These are phyloP conservation scores for Chymomyza costata DNA, from an alignment of 1,140 invertebrate species.

Conservation along the genomic window DNA sequence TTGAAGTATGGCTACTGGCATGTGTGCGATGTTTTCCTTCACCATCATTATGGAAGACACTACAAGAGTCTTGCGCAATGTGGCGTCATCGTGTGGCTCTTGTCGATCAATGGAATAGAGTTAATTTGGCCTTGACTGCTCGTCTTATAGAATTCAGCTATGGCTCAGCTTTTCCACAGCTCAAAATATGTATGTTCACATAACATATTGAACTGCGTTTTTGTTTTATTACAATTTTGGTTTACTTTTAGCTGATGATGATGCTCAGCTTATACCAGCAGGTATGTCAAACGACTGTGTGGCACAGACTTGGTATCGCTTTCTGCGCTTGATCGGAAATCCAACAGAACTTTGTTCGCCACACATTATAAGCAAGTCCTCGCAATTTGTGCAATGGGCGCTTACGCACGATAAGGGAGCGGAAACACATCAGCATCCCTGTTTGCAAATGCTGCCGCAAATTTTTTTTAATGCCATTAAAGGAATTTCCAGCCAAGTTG, in stretches of 20 bases:
- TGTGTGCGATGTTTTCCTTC: constrained; percentile 92
- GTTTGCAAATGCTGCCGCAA: constrained; percentile 87
- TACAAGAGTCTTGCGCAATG: constrained; percentile 92
- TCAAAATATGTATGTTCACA: constrained; percentile 84
- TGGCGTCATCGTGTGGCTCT: constrained; percentile 95
- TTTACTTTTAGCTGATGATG: constrained; percentile 85
- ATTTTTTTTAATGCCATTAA: constrained; percentile 97
- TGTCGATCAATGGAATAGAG: constrained; percentile 96
- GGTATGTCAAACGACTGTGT: constrained; percentile 93
- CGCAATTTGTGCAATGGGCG: constrained; percentile 87
- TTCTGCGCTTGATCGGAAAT: constrained; percentile 94
- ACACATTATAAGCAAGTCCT: constrained; percentile 89
- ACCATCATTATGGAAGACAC: constrained; percentile 96
- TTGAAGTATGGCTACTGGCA: constrained; percentile 96
- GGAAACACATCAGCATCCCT: constrained; percentile 94
- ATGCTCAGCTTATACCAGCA: constrained; percentile 85
- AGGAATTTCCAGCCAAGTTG: constrained; percentile 93
- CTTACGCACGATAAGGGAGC: constrained; percentile 83
- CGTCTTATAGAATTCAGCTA: constrained; percentile 91
- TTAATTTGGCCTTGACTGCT: constrained; percentile 92
- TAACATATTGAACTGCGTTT: background rate
- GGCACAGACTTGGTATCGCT: constrained; percentile 95
- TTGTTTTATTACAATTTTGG: constrained; percentile 23
- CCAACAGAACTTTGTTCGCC: constrained; percentile 94
- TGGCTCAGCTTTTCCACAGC: constrained; percentile 88